Conservation (phyloP, 30 jellyfish, hydroid and myxozoan genomes). For the Clytia hemisphaerica region DNA sequence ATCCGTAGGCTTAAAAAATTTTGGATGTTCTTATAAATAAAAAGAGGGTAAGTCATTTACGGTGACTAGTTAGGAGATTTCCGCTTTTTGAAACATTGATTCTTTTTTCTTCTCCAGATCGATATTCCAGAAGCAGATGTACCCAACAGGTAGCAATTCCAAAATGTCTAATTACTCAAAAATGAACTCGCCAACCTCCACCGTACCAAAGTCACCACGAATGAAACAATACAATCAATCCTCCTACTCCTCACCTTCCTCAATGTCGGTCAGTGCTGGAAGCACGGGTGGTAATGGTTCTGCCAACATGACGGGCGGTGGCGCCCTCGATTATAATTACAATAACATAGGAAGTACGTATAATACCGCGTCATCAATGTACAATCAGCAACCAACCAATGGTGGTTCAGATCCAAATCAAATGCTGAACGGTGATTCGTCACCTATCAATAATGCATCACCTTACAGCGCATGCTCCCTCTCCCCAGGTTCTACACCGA, state of each 20-base stretch:
- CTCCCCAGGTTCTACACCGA: conserved; percentile 89
- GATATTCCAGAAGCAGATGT: conserved; percentile 88
- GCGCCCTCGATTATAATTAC: conserved; percentile 79
- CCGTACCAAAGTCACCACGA: conserved; percentile 82
- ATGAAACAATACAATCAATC: conserved; percentile 54
- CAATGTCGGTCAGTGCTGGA: no score
- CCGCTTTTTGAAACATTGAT: no score
- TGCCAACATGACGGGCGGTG: conserved; percentile 46
- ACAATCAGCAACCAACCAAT: conserved; percentile 29
- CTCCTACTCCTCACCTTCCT: conserved; percentile 53
- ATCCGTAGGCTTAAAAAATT: no score
- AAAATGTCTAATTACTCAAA: conserved; percentile 80
- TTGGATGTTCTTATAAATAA: no score
- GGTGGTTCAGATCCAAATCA: conserved; percentile 79
- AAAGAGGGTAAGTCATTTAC: no score
- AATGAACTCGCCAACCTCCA: conserved; percentile 65
- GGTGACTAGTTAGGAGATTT: no score
- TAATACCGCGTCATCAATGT: conserved; percentile 45
- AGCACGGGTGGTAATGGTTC: conserved; percentile 49
- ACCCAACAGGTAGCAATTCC: conserved; percentile 58
- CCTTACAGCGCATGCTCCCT: conserved; percentile 94
- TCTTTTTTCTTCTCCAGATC: conserved; percentile 52
- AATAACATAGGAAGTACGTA: conserved; percentile 51
- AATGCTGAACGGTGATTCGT: conserved; percentile 74
- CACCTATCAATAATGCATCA: conserved; percentile 85